Evolutionary conservation across 2,113 vertebrate species (phyloP).

Genomic region (Collichthys lucidus): DNA sequence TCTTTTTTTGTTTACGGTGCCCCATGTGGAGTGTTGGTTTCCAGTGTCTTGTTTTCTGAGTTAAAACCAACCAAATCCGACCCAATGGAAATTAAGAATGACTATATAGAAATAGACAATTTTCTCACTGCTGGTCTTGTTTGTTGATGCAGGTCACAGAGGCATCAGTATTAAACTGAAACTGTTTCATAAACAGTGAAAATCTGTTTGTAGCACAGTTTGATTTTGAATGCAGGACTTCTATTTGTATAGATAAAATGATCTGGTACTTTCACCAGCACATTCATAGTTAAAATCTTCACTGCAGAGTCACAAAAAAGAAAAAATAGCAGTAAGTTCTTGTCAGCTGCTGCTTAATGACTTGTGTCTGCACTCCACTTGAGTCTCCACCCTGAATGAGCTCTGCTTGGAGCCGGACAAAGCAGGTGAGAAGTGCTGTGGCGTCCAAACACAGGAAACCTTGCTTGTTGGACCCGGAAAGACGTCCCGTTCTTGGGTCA

Average conservation of each 20-base stretch:
- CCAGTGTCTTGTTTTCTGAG: too few relatives aligned
- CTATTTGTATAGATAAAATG: background rate
- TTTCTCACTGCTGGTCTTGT: too few relatives aligned
- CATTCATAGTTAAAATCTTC: too few relatives aligned
- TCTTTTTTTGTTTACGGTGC: too few relatives aligned
- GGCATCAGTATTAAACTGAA: too few relatives aligned
- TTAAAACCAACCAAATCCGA: too few relatives aligned
- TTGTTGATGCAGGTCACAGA: too few relatives aligned
- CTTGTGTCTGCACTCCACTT: conserved; percentile 21
- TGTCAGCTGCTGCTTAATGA: conserved; percentile 10
- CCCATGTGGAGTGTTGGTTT: too few relatives aligned
- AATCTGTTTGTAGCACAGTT: background rate
- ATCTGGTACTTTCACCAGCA: conserved; percentile 3
- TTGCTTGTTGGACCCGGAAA: conserved; percentile 72
- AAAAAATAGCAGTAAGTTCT: background rate
- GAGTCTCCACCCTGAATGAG: conserved; percentile 19
- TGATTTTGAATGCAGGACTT: background rate
- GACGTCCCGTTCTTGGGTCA: conserved; percentile 78
- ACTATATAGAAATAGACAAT: too few relatives aligned
- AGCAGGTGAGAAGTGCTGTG: conserved; percentile 72
- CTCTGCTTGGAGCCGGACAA: conserved; percentile 28
- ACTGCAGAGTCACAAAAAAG: conserved; percentile 7
- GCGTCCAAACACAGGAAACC: conserved; percentile 68
- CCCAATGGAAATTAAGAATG: too few relatives aligned
- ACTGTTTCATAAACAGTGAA: too few relatives aligned